Evolutionary conservation across 2,888 invertebrate genomes (phyloP).

Genomic region (Dichetophora obliterata): DNA sequence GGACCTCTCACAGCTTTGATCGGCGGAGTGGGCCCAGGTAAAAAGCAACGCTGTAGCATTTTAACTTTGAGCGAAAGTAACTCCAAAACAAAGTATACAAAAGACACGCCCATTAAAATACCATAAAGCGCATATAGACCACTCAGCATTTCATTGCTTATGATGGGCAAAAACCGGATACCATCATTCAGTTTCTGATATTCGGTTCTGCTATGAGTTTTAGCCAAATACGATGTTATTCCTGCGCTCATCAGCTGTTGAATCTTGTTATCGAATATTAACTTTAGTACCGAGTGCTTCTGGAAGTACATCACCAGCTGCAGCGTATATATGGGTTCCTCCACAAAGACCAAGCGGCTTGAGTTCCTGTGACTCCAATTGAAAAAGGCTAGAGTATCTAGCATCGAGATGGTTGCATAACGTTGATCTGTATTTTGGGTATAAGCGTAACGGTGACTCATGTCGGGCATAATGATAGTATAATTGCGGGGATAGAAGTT

Average conservation of each 20-base stretch:
- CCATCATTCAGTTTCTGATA: constrained; percentile 36
- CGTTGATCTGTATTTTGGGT: background rate
- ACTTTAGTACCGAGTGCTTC: constrained; percentile 55
- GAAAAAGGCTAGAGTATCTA: constrained; percentile 55
- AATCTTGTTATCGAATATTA: constrained; percentile 55
- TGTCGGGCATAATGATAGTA: constrained; percentile 44
- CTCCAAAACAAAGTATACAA: constrained; percentile 47
- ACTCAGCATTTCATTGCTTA: constrained; percentile 43
- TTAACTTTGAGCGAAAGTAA: constrained; percentile 30
- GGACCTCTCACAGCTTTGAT: background rate
- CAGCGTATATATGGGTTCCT: constrained; percentile 55
- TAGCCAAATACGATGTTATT: constrained; percentile 47
- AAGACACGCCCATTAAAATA: constrained; percentile 37
- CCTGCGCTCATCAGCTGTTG: constrained; percentile 55
- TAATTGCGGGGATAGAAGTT: constrained; percentile 54
- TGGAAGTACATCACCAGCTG: constrained; percentile 57
- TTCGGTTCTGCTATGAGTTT: constrained; percentile 12
- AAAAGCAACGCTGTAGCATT: constrained; percentile 16
- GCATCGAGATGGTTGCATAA: constrained; percentile 50
- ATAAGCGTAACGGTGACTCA: background rate
- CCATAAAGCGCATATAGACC: constrained; percentile 47
- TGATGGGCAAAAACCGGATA: constrained; percentile 29
- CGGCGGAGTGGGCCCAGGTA: background rate
- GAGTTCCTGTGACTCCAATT: constrained; percentile 49
- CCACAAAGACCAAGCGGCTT: constrained; percentile 54